Evolutionary conservation across 2,113 vertebrate genomes (phyloP), one percentile per base, ranked within the genome.

Genomic region (Sterna hirundo): DNA sequence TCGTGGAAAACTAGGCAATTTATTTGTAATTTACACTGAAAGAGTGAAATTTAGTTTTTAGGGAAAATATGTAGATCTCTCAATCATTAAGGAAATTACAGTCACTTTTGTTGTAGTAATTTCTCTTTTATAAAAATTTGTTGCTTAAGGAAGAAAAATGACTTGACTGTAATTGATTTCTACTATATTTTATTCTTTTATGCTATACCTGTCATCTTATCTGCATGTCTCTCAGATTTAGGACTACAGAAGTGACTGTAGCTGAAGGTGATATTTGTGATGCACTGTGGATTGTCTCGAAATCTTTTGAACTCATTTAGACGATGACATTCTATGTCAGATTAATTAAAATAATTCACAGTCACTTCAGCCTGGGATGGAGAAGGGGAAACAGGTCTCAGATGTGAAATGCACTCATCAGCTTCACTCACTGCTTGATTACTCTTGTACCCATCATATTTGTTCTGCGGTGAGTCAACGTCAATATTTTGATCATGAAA

Each of bases 311-410:
- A 97, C 86, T 98, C 74, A 96, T 98, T 98, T 97, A 95, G 91
- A 29, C 61, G 93, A 88, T 97, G 96, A 92, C 88, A 96, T 96
- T 97, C 96, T 97, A 86, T 97, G 96, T 76, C 85, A 97, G 94
- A 97, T 97, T 97, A 98, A 98, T 98, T 98, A 98, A 98, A 98
- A 97, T 97, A 96, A 97, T 98, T 97, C 83, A 90, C 86, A 92
- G 65, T 96, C 96, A 93, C 76, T 93, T 97, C 93, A 95, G 81
- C 75, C 76, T 95, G 68, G 62, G 79, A 54, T 65, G 16, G 66
- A 91, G 86, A 88, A 76, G 83, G 36, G 92, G 82, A 88, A 95
- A 83, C n/a, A 86, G 58, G 27, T 68, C 93, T 97, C 81, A 85
- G 38, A 92, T 87, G 68, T 95, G 77, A 97, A 97, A 86, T 95